phyloP scores from a whole-genome alignment of 2,797 vertebrate genomes.

The Rhadinocentrus ornatus region DNA sequence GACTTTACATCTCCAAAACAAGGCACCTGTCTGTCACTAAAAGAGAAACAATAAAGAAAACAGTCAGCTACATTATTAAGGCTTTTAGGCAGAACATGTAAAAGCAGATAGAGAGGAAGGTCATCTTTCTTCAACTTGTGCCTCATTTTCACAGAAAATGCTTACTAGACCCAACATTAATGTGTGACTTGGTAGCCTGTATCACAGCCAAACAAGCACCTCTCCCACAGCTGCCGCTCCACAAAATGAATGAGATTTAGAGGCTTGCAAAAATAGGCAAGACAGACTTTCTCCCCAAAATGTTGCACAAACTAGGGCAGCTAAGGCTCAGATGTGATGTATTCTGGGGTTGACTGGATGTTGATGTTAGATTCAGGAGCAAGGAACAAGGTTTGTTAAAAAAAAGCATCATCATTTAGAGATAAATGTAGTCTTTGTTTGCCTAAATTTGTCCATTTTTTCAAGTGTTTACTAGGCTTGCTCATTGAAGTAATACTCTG shows the following conservation, averaged over 20 bases:
- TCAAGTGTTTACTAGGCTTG: not conserved
- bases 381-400: not conserved
- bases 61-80: constrained; percentile 44
- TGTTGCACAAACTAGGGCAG: constrained; percentile 66
- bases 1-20: constrained; percentile 66
- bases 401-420: constrained; percentile 10
- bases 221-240: constrained; percentile 64
- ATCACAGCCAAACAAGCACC: constrained; percentile 43
- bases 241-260: constrained; percentile 47
- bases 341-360: constrained; percentile 27
- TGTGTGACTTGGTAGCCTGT: constrained; percentile 30
- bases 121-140: constrained; percentile 24
- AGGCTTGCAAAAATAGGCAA: constrained; percentile 66
- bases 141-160: constrained; percentile 50
- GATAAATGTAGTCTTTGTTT: not conserved
- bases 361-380: not conserved
- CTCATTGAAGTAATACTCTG: constrained; percentile 10
- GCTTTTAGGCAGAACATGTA: constrained; percentile 30
- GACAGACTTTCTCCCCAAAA: constrained; percentile 58
- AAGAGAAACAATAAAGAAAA: constrained; percentile 53
- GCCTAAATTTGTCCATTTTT: not conserved
- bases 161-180: constrained; percentile 33
- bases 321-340: constrained; percentile 37
- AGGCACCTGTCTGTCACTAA: constrained; percentile 61
- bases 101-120: constrained; percentile 20